Base-by-base conservation (phyloP, 2,797 vertebrate species). In the Peromyscus melanophrys region DNA sequence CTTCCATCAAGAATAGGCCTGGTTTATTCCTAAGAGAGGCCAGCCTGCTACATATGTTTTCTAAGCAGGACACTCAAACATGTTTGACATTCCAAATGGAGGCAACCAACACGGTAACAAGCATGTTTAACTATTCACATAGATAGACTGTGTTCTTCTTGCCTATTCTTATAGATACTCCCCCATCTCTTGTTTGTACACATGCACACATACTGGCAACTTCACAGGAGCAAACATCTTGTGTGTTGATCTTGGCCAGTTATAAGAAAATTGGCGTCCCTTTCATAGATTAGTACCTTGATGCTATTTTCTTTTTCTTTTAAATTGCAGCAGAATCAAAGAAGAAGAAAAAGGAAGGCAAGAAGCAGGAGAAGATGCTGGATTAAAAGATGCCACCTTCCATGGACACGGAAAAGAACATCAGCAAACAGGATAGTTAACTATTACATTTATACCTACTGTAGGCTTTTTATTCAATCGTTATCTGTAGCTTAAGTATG, bases 321-420 rank as follows among this genome's bases (percentile, higher is more conserved):
- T 2, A 81, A 97, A 94, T 96, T 85, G 97, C 97, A 96, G 96
- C 98, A 98, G 99, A 99, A 98, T 99, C 99, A 81, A 99, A 99
- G 98, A 99, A 99, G 98, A 99, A 99, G 98, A 99, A 99, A 99
- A 99, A 99, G 98, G 99, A 99, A 98, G 98, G 98, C 97, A 99
- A 99, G 98, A 99, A 99, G 89, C 99, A 99, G 97, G 99, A 99
- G 98, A 99, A 99, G 98, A 98, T 98, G 98, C 97, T 99, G 98
- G 99, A 99, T 97, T 99, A 98, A 98, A 77, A 92, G 96, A 75
- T 43, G n/a, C 94, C 91, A 82, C 31, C 92, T 92, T 89, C 87
- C 40, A 87, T 92, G 96, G 77, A 57, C 40, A 67, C 81, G 52
- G 95, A 97, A 98, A 98, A 96, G 98, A 97, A 98, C 97, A 98